Percentiles rank a stretch among this genome's conserved stretches.
Conservation (phyloP, 2,888 invertebrate genomes). For the Drosophila suboccidentalis region DNA sequence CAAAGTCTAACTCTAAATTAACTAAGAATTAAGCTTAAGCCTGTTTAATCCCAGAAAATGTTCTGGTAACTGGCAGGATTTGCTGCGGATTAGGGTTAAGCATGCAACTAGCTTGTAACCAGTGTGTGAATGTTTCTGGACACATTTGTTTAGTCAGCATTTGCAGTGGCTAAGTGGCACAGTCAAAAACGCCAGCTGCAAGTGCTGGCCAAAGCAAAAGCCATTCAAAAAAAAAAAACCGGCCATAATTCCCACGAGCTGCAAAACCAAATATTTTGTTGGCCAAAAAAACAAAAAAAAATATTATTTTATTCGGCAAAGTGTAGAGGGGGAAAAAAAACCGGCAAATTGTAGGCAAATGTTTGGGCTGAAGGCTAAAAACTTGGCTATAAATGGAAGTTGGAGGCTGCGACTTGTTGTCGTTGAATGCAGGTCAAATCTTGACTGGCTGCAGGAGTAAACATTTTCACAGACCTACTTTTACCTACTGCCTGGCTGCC, state of each 20-base stretch:
- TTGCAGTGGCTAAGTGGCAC: slow-evolving; percentile 43
- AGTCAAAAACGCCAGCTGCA: slow-evolving; percentile 49
- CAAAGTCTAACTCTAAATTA: not conserved
- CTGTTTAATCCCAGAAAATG: not conserved
- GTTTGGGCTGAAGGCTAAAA: slow-evolving; percentile 37
- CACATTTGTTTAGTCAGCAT: slow-evolving; percentile 24
- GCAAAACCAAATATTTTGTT: slow-evolving; percentile 34
- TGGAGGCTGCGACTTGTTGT: slow-evolving; percentile 6
- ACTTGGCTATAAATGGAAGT: slow-evolving; percentile 25
- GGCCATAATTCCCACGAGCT: slow-evolving; percentile 72
- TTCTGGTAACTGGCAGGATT: slow-evolving; percentile 10
- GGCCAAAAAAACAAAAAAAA: slow-evolving; percentile 24
- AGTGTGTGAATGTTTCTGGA: slow-evolving; percentile 17
- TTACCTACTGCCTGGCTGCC: slow-evolving; percentile 9
- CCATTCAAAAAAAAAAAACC: slow-evolving; percentile 52
- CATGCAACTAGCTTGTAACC: not conserved
- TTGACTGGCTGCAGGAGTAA: slow-evolving; percentile 10
- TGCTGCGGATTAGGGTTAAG: slow-evolving; percentile 34
- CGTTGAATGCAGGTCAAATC: slow-evolving; percentile 44
- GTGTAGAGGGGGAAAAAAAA: slow-evolving; percentile 8
- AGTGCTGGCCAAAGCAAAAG: slow-evolving; percentile 34
- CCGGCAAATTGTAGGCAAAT: slow-evolving; percentile 51
- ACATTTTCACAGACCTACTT: slow-evolving; percentile 57
- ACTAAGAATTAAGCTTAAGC: not conserved
- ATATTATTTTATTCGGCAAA: slow-evolving; percentile 48